phyloP scores from a whole-genome alignment of 2,888 invertebrate species.

The Halictus quadricinctus region DNA sequence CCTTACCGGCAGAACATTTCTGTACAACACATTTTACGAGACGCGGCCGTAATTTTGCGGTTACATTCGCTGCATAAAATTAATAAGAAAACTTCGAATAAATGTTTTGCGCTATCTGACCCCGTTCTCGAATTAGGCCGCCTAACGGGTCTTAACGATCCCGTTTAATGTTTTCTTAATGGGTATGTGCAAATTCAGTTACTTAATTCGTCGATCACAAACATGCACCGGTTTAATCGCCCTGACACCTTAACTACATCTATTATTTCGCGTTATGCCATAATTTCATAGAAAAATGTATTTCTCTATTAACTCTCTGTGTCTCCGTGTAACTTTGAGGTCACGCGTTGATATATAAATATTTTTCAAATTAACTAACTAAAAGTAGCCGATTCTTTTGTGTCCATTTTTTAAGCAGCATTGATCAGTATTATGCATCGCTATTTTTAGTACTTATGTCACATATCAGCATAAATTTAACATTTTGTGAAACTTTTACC shows the following conservation, averaged over 20 bases:
- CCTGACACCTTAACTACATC: background rate
- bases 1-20: constrained; percentile 8
- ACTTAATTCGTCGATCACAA: background rate
- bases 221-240: background rate
- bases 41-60: background rate
- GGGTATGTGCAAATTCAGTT: background rate
- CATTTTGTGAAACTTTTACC: too few species aligned
- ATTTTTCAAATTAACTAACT: too few species aligned
- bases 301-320: too few species aligned
- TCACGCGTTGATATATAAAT: too few species aligned
- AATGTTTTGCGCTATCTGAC: constrained; percentile 17
- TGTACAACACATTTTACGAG: background rate
- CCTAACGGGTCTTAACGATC: background rate
- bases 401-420: too few species aligned
- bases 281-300: too few species aligned
- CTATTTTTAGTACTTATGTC: too few species aligned
- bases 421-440: too few species aligned
- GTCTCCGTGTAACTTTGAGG: too few species aligned
- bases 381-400: too few species aligned
- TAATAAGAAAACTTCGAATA: constrained; percentile 18
- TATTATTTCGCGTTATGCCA: too few species aligned
- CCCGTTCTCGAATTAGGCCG: constrained; percentile 17
- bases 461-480: too few species aligned
- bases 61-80: constrained; percentile 2
- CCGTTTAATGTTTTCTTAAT: constrained; percentile 14